These are phyloP conservation scores for Poecilia latipinna DNA, from an alignment of 2,113 vertebrate species.

Conservation along the genomic window DNA sequence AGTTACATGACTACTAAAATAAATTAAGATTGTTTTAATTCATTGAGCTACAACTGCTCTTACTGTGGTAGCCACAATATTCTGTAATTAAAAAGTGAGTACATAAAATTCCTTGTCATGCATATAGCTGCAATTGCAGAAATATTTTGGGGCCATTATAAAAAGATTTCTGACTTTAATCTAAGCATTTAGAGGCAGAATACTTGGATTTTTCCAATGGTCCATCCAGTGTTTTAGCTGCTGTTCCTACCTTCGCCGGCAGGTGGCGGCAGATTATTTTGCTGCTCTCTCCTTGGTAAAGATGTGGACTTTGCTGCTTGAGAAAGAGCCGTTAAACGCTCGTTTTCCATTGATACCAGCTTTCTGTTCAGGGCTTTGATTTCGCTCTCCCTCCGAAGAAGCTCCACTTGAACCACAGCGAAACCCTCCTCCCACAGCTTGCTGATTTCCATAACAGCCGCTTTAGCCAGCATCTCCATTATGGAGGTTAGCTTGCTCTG, in stretches of 20 bases:
- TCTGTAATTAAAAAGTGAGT: background rate
- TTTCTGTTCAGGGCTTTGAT: slow-evolving; percentile 70
- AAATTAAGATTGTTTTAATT: no score
- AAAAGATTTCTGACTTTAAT: no score
- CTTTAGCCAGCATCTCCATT: slow-evolving; percentile 75
- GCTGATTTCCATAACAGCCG: slow-evolving; percentile 77
- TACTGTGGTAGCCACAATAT: background rate
- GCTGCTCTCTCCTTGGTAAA: slow-evolving; percentile 48
- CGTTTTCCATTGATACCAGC: slow-evolving; percentile 65
- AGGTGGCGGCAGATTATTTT: slow-evolving; percentile 34
- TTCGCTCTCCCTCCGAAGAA: slow-evolving; percentile 73
- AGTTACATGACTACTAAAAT: background rate
- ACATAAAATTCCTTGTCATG: background rate
- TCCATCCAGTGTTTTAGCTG: background rate
- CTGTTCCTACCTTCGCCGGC: slow-evolving; percentile 50
- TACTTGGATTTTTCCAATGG: no score
- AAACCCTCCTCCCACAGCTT: slow-evolving; percentile 79
- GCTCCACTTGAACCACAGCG: slow-evolving; percentile 66
- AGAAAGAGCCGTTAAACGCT: slow-evolving; percentile 30
- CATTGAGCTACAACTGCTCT: no score
- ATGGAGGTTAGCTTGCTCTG: slow-evolving; percentile 75
- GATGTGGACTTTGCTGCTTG: slow-evolving; percentile 15
- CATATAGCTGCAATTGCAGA: background rate
- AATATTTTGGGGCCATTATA: no score
- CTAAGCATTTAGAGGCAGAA: no score